These are phyloP conservation scores for Drosophila rubida DNA, from an alignment of 2,888 invertebrate species.

Conservation along the genomic window DNA sequence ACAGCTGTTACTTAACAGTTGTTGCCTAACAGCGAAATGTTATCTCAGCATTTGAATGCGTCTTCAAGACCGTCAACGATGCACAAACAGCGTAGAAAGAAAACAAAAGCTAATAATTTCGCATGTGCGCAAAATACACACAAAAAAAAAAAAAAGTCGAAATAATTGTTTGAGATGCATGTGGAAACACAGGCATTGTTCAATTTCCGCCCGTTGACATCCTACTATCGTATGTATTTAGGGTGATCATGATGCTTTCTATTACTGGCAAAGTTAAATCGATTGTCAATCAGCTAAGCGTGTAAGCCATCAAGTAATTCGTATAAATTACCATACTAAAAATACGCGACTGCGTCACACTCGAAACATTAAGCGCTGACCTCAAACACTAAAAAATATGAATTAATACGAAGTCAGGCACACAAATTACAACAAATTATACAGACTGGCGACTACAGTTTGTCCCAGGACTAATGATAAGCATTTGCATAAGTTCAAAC, in stretches of 20 bases:
- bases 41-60: not conserved
- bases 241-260: slow-evolving; percentile 8
- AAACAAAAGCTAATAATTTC: slow-evolving; percentile 5
- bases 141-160: not conserved
- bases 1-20: not conserved
- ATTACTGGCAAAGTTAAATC: slow-evolving; percentile 10
- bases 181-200: slow-evolving; percentile 40
- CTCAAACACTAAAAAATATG: slow-evolving; percentile 42
- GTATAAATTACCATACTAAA: slow-evolving; percentile 17
- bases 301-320: slow-evolving; percentile 19
- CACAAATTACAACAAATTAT: slow-evolving; percentile 43
- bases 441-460: slow-evolving; percentile 9
- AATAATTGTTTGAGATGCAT: slow-evolving; percentile 35
- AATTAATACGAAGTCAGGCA: slow-evolving; percentile 18
- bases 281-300: slow-evolving; percentile 16
- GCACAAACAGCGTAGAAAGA: not conserved
- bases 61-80: not conserved
- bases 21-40: not conserved
- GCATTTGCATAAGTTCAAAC: slow-evolving; percentile 55
- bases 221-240: slow-evolving; percentile 1
- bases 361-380: slow-evolving; percentile 23
- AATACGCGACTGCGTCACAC: slow-evolving; percentile 14
- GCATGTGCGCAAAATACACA: slow-evolving; percentile 3
- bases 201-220: slow-evolving; percentile 42
- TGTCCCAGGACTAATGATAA: slow-evolving; percentile 39